Evolutionary conservation across 2,888 invertebrate genomes (phyloP).

Genomic region (Polyommatus icarus): DNA sequence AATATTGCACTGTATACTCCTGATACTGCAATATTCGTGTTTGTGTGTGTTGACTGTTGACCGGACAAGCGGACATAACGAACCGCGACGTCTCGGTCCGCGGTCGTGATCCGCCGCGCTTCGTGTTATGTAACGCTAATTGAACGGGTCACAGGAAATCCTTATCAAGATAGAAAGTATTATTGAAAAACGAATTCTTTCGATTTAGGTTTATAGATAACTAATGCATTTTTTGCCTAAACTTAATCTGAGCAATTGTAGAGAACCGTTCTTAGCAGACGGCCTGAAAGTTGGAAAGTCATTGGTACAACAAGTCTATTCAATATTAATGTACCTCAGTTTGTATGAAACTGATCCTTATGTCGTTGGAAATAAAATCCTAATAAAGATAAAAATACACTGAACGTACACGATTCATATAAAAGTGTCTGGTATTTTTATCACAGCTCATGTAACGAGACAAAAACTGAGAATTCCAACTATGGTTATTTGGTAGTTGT

Average conservation of each 20-base stretch:
- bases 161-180: constrained; percentile 25
- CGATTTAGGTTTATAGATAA: background rate
- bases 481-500: background rate
- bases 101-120: constrained; percentile 26
- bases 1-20: too few relatives aligned
- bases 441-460: background rate
- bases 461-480: background rate
- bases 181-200: background rate
- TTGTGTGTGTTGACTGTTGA: background rate
- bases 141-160: constrained; percentile 27
- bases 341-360: too few relatives aligned
- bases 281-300: too few relatives aligned
- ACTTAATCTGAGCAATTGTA: too few relatives aligned
- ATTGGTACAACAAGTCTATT: too few relatives aligned
- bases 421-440: background rate
- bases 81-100: constrained; percentile 17
- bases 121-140: constrained; percentile 12
- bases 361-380: too few relatives aligned
- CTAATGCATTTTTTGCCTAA: too few relatives aligned
- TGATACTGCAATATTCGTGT: background rate
- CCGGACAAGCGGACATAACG: background rate
- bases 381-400: too few relatives aligned
- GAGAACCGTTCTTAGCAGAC: too few relatives aligned
- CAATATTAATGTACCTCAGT: too few relatives aligned
- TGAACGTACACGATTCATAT: too few relatives aligned